Percentiles rank a stretch among this genome's conserved stretches.
Evolutionary conservation across 1,140 invertebrate species (phyloP).

Genomic region (Ceratoteleas bidentatus): DNA sequence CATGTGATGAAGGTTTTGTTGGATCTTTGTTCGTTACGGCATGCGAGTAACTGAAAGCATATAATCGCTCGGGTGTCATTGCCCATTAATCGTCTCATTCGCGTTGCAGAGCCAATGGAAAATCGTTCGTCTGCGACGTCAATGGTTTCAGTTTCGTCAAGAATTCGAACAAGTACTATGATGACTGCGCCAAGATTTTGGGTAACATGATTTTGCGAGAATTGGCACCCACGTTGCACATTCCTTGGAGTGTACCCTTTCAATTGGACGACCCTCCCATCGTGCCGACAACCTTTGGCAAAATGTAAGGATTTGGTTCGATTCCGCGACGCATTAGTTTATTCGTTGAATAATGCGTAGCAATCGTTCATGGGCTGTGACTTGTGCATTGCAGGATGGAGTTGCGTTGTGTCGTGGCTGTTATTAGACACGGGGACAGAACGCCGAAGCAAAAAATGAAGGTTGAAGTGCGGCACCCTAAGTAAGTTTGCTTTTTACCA

Average conservation of each 20-base stretch:
- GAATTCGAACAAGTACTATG: constrained; percentile 99
- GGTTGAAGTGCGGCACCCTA: constrained; percentile 99
- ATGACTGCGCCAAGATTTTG: constrained; percentile 99
- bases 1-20: too few species aligned
- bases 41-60: constrained; percentile 1
- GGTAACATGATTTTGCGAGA: constrained; percentile 96
- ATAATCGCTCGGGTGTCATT: background rate
- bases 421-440: constrained; percentile 98
- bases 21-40: too few species aligned
- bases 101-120: constrained; percentile 95
- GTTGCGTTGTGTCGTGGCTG: constrained; percentile 97
- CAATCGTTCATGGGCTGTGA: too few species aligned
- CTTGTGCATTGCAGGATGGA: constrained; percentile 90
- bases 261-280: constrained; percentile 99
- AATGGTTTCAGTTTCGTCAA: constrained; percentile 99
- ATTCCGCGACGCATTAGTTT: too few species aligned
- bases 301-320: constrained; percentile 96
- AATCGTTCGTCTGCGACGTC: constrained; percentile 99
- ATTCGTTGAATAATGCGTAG: too few species aligned
- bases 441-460: constrained; percentile 99
- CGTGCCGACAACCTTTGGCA: constrained; percentile 99
- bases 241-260: constrained; percentile 98
- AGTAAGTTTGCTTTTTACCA: too few species aligned
- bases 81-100: constrained; percentile 1
- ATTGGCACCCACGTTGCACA: constrained; percentile 96